phyloP scores from a whole-genome alignment of 2,888 invertebrate genomes.

The Dendrolimus pini region DNA sequence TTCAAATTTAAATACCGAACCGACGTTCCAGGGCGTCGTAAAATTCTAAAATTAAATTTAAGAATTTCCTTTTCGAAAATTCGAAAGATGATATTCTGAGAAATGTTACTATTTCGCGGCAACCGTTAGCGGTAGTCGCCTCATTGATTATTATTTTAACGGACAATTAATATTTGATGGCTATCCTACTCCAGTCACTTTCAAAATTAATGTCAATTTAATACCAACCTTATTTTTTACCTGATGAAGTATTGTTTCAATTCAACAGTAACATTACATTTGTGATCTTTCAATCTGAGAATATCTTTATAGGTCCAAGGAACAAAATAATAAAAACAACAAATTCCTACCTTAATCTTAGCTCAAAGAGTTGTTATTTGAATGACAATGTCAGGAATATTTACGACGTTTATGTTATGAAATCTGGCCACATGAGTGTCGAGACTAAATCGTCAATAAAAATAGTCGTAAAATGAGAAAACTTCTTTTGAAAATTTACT shows the following conservation, averaged over 20 bases:
- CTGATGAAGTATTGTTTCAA: constrained; percentile 4
- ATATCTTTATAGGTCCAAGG: neutral
- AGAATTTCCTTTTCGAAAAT: constrained; percentile 10
- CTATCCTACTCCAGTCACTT: constrained; percentile 48
- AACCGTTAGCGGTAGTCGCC: constrained; percentile 55
- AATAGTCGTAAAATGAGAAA: constrained; percentile 62
- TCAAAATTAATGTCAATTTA: neutral
- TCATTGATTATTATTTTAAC: constrained; percentile 76
- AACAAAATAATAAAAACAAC: neutral
- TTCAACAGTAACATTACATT: neutral
- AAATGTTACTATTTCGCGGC: constrained; percentile 54
- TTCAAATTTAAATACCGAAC: neutral
- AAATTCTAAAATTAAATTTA: constrained; percentile 6
- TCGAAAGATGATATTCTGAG: constrained; percentile 25
- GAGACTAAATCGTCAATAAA: constrained; percentile 72
- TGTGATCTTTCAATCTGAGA: constrained; percentile 9
- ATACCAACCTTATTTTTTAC: constrained; percentile 4
- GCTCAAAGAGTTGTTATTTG: constrained; percentile 32
- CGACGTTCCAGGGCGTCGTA: neutral
- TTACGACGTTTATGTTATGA: constrained; percentile 49
- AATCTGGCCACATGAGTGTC: constrained; percentile 61
- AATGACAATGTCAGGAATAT: constrained; percentile 16
- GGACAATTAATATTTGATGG: constrained; percentile 75
- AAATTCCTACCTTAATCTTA: constrained; percentile 19
- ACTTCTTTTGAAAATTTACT: constrained; percentile 32